Evolutionary conservation across 2,888 invertebrate genomes (phyloP).

Genomic region (Stomorhina lunata): DNA sequence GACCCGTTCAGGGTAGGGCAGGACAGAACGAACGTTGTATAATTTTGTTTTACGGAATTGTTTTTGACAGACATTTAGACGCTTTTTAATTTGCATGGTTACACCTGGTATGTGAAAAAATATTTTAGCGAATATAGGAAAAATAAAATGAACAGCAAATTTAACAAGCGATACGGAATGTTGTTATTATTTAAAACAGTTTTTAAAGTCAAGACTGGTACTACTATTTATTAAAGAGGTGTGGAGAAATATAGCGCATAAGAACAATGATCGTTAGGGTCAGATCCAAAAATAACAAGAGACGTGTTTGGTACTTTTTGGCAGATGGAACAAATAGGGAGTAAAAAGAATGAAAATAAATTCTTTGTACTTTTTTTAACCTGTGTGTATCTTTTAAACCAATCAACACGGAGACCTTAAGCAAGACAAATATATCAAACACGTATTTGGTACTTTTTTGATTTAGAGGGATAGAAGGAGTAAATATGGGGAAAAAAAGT

Average conservation of each 20-base stretch:
- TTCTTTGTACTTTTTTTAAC: too few species aligned
- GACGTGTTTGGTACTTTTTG: too few species aligned
- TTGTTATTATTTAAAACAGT: slow-evolving; percentile 11
- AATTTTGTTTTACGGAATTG: slow-evolving; percentile 52
- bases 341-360: too few species aligned
- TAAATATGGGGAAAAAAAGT: too few species aligned
- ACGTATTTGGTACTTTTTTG: too few species aligned
- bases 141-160: slow-evolving; percentile 25
- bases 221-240: neutral
- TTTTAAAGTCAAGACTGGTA: neutral
- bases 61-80: slow-evolving; percentile 62
- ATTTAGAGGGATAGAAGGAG: too few species aligned
- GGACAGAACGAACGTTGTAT: neutral
- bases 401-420: too few species aligned
- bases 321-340: too few species aligned
- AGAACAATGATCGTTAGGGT: neutral
- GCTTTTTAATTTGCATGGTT: slow-evolving; percentile 54
- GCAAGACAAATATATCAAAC: too few species aligned
- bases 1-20: slow-evolving; percentile 31
- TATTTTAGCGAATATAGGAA: neutral
- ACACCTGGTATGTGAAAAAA: slow-evolving; percentile 18
- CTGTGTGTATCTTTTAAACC: too few species aligned
- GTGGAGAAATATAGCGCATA: slow-evolving; percentile 5
- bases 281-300: too few species aligned
- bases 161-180: slow-evolving; percentile 44